A percentile compares a stretch with the other conserved stretches of the same genome.
phyloP scores from a whole-genome alignment of 2,888 invertebrate genomes.

The Agonopterix alstromeriana region DNA sequence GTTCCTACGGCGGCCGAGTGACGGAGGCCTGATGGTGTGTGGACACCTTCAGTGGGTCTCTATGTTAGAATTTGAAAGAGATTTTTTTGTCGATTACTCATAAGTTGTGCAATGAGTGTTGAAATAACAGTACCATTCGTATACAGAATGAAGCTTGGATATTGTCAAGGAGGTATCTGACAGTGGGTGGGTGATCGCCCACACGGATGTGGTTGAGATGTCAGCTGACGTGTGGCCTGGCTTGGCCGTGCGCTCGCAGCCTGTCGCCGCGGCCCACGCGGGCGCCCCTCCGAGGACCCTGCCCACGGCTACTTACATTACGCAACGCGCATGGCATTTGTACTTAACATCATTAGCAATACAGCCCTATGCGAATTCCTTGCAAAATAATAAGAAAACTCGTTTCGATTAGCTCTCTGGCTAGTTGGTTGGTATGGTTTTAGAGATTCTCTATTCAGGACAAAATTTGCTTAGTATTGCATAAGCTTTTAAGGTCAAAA shows the following conservation, averaged over 20 bases:
- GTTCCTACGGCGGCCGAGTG: too few species aligned
- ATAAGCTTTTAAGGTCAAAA: too few species aligned
- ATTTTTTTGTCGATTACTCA: constrained; percentile 27
- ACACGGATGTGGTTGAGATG: constrained; percentile 41
- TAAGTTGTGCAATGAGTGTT: constrained; percentile 24
- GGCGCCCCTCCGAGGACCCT: constrained; percentile 44
- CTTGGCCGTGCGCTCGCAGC: constrained; percentile 15
- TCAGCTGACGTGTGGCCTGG: constrained; percentile 34
- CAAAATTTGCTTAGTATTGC: too few species aligned
- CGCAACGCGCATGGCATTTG: constrained; percentile 30
- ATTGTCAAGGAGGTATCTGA: constrained; percentile 42
- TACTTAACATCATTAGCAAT: constrained; percentile 14
- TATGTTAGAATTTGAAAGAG: constrained; percentile 21
- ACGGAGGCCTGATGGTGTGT: too few species aligned
- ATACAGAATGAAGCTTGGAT: constrained; percentile 24
- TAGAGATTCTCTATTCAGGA: too few species aligned
- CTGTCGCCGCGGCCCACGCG: constrained; percentile 44
- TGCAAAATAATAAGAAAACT: background rate
- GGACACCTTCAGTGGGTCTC: background rate
- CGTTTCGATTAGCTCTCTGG: too few species aligned
- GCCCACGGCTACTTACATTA: constrained; percentile 41
- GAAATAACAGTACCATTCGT: constrained; percentile 36
- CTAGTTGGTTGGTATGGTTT: too few species aligned
- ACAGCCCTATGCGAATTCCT: constrained; percentile 1
- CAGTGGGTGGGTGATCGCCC: constrained; percentile 42